Evolutionary conservation across 35 echinoderm and acorn worm genomes (phyloP).

Genomic region (Ptychodera flava): DNA sequence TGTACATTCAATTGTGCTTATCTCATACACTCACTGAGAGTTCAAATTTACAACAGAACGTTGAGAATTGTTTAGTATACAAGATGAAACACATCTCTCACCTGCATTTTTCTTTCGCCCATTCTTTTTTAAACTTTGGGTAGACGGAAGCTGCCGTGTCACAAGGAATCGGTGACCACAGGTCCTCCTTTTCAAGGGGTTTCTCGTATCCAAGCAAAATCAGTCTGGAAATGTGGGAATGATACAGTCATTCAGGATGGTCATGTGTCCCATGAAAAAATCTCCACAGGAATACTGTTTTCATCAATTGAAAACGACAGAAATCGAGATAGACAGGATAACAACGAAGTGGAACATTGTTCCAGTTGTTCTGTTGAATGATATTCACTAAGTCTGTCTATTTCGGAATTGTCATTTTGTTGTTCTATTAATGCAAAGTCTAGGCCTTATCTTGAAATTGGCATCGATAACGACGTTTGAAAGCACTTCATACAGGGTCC

Average conservation of each 20-base stretch:
- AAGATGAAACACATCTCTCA: conserved; percentile 49
- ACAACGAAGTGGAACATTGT: no score
- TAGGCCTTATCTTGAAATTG: no score
- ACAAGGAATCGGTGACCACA: conserved; percentile 54
- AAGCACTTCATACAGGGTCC: no score
- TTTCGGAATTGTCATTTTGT: no score
- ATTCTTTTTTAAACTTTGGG: conserved; percentile 51
- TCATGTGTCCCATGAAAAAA: background rate
- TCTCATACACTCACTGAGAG: no score
- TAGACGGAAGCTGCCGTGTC: conserved; percentile 55
- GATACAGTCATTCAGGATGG: no score
- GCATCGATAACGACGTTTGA: no score
- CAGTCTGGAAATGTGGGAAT: conserved; percentile 32
- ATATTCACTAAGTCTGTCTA: background rate
- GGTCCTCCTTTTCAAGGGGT: conserved; percentile 40
- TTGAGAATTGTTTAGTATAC: no score
- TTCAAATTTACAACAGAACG: no score
- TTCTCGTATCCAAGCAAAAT: conserved; percentile 69
- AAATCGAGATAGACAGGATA: background rate
- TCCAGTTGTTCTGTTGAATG: background rate
- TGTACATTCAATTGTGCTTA: no score
- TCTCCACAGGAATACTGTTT: background rate
- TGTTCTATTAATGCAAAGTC: no score
- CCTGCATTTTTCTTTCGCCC: conserved; percentile 63
- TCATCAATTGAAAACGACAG: background rate